Evolutionary conservation across 2,113 vertebrate species (phyloP), one percentile per base, ranked within the genome.

Genomic region (Choloepus hoffmanni): DNA sequence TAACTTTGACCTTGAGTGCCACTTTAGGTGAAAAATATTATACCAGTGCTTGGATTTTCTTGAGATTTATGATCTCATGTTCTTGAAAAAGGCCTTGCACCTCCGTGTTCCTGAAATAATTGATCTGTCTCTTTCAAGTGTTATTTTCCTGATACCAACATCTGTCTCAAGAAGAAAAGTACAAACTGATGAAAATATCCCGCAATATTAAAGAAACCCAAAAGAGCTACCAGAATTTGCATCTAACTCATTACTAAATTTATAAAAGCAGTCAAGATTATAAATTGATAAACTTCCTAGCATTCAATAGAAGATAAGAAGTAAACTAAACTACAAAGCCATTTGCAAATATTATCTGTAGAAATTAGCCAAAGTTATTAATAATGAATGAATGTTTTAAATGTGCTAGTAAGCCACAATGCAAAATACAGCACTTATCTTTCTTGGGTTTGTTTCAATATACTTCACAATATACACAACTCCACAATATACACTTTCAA

Each of bases 61-160:
- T 94, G 63, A 96, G 58, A 96, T 96, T 93, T 70, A 94, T 84
- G 82, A 90, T 93, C 85, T 96, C 94, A 85, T 40, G 50, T 48
- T 96, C 89, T 94, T 96, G 94, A 96, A 97, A 97, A 98, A 89
- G 93, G 95, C 93, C 93, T 94, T 90, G 74, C 60, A 96, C 89
- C 86, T 95, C 7, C 5, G 10, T 83, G 89, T 74, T 89, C 81
- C 96, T 97, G 95, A 98, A 97, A 97, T 81, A 98, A 96, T 88
- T 85, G 96, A 97, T 97, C 95, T 95, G 81, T 91, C 92, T 93
- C 89, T 94, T 90, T 63, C 8, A 97, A 97, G 93, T 68, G 67
- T 81, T 98, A 85, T 95, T 97, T 96, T 98, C 90, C 77, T 95
- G 82, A 95, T 30, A 96, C 84, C 83, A 98, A 72, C 95, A 97